Conservation (phyloP, 2,888 invertebrate species). For the Nomada fucata region DNA sequence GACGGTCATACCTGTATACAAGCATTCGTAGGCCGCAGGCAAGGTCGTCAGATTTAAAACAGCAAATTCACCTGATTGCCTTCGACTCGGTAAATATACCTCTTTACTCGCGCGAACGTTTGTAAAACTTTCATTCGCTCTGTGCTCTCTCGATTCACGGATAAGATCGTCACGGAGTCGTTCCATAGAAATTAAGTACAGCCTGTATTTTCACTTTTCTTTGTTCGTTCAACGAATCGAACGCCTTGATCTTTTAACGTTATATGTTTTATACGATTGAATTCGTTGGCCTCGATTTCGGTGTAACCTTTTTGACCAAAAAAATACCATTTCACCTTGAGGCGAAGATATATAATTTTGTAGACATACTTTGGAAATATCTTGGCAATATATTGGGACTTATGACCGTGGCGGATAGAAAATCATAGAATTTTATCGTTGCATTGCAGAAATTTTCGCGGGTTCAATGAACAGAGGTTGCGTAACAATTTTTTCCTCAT, state of each 20-base stretch:
- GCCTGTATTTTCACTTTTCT: slow-evolving; percentile 50
- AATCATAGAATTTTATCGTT: neutral
- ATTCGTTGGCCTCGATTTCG: neutral
- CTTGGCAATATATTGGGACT: too few relatives aligned
- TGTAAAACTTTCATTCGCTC: slow-evolving; percentile 50
- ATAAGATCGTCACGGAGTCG: slow-evolving; percentile 33
- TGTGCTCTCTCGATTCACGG: slow-evolving; percentile 38
- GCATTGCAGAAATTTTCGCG: neutral
- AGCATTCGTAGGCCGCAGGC: slow-evolving; percentile 52
- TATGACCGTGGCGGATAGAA: too few relatives aligned
- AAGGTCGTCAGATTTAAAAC: slow-evolving; percentile 59
- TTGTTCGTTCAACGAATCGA: slow-evolving; percentile 1
- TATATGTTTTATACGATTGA: too few relatives aligned
- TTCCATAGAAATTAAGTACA: slow-evolving; percentile 45
- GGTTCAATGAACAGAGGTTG: neutral
- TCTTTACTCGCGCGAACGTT: slow-evolving; percentile 22
- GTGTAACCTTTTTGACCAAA: neutral
- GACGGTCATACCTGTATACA: slow-evolving; percentile 22
- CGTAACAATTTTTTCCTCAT: neutral
- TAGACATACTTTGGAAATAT: neutral
- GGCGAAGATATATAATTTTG: neutral
- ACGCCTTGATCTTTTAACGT: neutral
- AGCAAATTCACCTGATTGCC: slow-evolving; percentile 56
- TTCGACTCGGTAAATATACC: slow-evolving; percentile 35
- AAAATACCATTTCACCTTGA: neutral